phyloP scores from a whole-genome alignment of 2,113 vertebrate genomes.

The Sminthopsis crassicaudata region DNA sequence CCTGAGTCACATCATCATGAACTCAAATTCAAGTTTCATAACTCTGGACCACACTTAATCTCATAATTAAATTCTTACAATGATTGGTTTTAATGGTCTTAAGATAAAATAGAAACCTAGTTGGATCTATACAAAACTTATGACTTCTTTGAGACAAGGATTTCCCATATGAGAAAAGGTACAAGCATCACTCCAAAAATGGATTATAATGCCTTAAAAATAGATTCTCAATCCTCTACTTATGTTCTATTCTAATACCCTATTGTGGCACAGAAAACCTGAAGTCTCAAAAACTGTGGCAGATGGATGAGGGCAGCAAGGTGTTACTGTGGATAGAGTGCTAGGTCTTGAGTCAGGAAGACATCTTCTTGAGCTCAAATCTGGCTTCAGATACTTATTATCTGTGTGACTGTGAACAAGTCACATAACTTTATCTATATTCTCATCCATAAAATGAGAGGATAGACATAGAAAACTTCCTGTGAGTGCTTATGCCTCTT shows the following conservation, averaged over 20 bases:
- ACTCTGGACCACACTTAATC: background rate
- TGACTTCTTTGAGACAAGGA: background rate
- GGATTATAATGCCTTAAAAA: background rate
- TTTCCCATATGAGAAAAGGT: background rate
- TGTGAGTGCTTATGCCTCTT: background rate
- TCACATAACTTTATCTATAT: background rate
- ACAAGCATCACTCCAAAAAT: background rate
- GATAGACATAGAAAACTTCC: background rate
- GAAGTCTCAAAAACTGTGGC: background rate
- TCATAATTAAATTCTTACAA: background rate
- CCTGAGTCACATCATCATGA: background rate
- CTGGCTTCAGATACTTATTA: background rate
- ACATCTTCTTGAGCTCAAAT: background rate
- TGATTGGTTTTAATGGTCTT: background rate
- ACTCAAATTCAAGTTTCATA: background rate
- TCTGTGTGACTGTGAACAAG: background rate
- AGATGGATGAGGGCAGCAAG: background rate
- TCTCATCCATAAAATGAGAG: background rate
- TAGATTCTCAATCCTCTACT: background rate
- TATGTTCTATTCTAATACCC: background rate
- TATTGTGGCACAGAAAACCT: background rate
- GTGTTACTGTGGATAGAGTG: background rate
- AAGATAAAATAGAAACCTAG: background rate
- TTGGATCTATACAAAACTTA: background rate
- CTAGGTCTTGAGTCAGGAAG: background rate